phyloP scores from a whole-genome alignment of 1,140 invertebrate genomes.

The Penaeus indicus region DNA sequence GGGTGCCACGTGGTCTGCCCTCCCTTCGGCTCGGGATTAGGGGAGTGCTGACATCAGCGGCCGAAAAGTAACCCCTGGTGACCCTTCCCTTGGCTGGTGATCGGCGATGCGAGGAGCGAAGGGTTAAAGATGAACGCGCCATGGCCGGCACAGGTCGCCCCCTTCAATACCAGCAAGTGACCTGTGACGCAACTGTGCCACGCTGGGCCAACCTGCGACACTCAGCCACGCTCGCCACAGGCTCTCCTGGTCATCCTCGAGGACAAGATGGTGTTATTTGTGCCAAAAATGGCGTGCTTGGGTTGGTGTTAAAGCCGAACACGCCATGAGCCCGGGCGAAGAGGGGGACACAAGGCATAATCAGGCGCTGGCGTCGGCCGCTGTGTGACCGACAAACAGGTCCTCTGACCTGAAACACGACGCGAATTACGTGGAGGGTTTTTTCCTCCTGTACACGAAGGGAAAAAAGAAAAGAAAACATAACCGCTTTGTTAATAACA shows the following conservation, averaged over 20 bases:
- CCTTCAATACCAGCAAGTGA: constrained; percentile 11
- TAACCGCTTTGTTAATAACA: too few species aligned
- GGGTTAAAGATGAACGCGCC: constrained; percentile 7
- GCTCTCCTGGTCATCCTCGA: background rate
- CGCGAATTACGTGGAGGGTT: too few species aligned
- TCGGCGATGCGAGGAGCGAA: background rate
- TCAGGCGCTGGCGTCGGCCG: too few species aligned
- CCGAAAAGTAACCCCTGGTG: background rate
- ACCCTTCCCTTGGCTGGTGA: background rate
- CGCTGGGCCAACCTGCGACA: background rate
- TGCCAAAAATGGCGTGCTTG: background rate
- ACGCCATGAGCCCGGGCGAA: background rate
- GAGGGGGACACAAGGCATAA: too few species aligned
- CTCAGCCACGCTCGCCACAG: background rate
- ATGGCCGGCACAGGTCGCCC: constrained; percentile 5
- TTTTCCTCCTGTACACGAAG: too few species aligned
- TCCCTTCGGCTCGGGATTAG: too few species aligned
- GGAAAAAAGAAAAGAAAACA: too few species aligned
- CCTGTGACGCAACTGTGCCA: constrained; percentile 17
- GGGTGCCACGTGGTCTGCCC: too few species aligned
- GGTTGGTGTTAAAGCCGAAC: constrained; percentile 18
- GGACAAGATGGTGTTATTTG: constrained; percentile 5
- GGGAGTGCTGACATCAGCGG: background rate
- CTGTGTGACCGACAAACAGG: too few species aligned
- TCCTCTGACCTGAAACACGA: too few species aligned